A percentile compares a stretch with the other conserved stretches of the same genome.
Evolutionary conservation across 2,888 invertebrate species (phyloP).

Genomic region (Scelioninae gen. 1): DNA sequence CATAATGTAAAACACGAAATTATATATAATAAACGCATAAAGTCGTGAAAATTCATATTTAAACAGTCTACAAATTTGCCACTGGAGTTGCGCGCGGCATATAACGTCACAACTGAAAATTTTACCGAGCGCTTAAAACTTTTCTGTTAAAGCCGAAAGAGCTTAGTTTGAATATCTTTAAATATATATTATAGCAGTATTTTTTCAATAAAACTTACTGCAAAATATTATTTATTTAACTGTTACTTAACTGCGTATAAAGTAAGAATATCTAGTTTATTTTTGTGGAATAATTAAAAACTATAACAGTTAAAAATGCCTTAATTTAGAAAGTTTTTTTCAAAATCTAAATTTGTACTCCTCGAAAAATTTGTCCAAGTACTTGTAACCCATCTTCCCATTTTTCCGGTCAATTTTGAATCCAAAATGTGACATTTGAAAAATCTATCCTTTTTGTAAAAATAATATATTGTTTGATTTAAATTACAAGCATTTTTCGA

Average conservation of each 20-base stretch:
- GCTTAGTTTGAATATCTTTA: conserved; percentile 41
- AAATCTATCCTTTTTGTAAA: no score
- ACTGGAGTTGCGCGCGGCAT: conserved; percentile 14
- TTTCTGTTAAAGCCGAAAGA: conserved; percentile 40
- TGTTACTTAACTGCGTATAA: neutral
- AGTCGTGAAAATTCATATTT: conserved; percentile 40
- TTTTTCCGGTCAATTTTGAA: no score
- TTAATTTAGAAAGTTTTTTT: no score
- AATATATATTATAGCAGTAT: conserved; percentile 18
- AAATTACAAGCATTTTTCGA: no score
- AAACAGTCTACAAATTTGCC: conserved; percentile 40
- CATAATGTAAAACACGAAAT: conserved; percentile 31
- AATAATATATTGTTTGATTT: no score
- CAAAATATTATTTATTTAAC: conserved; percentile 16
- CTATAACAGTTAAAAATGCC: no score
- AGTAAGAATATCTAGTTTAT: no score
- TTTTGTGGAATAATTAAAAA: no score
- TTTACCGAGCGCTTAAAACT: conserved; percentile 22
- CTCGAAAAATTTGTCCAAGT: no score
- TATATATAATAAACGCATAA: conserved; percentile 45
- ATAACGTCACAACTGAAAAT: conserved; percentile 25
- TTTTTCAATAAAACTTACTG: conserved; percentile 23
- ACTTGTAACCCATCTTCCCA: no score
- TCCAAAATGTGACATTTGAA: no score
- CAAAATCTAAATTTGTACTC: no score